Conservation (phyloP, 2,113 vertebrate genomes). For the Antechinus flavipes region DNA sequence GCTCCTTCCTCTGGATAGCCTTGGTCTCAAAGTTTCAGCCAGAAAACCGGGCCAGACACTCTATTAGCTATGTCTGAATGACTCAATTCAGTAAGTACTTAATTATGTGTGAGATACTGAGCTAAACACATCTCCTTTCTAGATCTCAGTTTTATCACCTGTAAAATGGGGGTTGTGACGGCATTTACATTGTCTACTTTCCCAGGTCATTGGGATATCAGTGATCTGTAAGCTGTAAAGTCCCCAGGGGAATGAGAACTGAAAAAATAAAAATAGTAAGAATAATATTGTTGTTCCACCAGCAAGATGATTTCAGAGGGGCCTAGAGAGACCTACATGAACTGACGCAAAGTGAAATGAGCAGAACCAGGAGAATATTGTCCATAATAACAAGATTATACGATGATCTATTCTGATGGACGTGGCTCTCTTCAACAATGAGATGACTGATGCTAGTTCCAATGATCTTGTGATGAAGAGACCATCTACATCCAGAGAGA, state of each 20-base stretch:
- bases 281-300: neutral
- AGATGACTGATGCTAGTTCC: too few species aligned
- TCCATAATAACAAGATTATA: too few species aligned
- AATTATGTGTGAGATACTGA: neutral
- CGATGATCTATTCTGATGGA: too few species aligned
- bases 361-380: too few species aligned
- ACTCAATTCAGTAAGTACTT: neutral
- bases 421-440: too few species aligned
- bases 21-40: neutral
- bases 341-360: too few species aligned
- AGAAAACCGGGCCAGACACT: neutral
- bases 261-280: neutral
- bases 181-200: neutral
- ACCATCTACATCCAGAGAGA: too few species aligned
- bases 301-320: too few species aligned
- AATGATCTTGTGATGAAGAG: too few species aligned
- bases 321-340: too few species aligned
- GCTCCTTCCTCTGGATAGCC: neutral
- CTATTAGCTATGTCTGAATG: neutral
- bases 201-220: neutral
- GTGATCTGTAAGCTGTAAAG: neutral
- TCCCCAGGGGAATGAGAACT: neutral
- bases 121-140: neutral
- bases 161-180: neutral
- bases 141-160: conserved; percentile 13